A percentile compares a stretch with the other conserved stretches of the same genome.
These are phyloP conservation scores for Leiothrix lutea DNA, from an alignment of 2,113 vertebrate species.

Conservation along the genomic window DNA sequence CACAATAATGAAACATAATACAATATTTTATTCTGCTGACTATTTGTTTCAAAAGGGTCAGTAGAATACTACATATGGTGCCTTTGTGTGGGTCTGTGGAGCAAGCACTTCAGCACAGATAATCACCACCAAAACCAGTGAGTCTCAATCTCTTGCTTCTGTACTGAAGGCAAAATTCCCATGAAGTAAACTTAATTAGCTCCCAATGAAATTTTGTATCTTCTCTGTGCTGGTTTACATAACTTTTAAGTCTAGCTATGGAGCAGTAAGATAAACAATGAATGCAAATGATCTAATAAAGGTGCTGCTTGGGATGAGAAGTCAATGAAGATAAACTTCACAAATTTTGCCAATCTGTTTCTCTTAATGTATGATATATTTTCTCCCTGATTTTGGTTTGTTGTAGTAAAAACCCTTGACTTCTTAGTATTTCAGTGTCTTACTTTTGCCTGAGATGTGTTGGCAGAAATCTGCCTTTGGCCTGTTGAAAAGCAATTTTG, in stretches of 20 bases:
- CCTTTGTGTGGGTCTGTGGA: not conserved
- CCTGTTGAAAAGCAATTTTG: not conserved
- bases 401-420: not conserved
- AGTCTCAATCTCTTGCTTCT: not conserved
- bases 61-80: not conserved
- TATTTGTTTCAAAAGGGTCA: not conserved
- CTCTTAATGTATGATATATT: not conserved
- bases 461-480: not conserved
- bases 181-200: constrained; percentile 13
- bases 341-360: not conserved
- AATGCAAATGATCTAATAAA: not conserved
- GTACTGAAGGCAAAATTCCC: not conserved
- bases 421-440: not conserved
- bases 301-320: not conserved
- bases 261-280: not conserved
- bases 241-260: constrained; percentile 22
- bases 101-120: not conserved
- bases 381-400: not conserved
- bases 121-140: not conserved
- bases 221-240: constrained; percentile 35
- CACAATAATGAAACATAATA: not conserved
- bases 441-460: not conserved
- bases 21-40: not conserved
- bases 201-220: constrained; percentile 35
- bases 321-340: not conserved